Evolutionary conservation across 2,888 invertebrate species (phyloP), one percentile per base, ranked within the genome.

Genomic region (Calameuta filiformis): DNA sequence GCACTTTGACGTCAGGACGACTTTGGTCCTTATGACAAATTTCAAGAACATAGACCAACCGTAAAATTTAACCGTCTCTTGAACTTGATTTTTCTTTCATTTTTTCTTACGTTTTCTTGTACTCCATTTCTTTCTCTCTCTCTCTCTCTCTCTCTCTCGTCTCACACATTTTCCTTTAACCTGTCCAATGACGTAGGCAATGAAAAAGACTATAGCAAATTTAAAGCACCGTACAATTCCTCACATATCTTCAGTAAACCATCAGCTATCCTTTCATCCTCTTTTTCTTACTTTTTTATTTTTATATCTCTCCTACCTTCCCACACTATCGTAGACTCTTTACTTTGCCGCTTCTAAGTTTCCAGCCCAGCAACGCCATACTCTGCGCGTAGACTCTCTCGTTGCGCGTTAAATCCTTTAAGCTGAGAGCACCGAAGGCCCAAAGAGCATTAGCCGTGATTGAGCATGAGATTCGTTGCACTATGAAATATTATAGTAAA

Each of bases 131-230:
- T 31, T 3, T 68, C 73, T 34, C 23, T 75, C 77, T 76, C 56
- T 76, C 71, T 76, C 33, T 73, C 37, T 68, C 75, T 34, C 56
- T 68, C 35, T 77, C 68, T 37, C 71, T 73, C 35, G 11, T 11
- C 68, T 3, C 35, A 3, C 35, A 3, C 69, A 23, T 2, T 56
- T 56, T 15, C 15, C 15, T 1, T 40, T 40, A 40, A 4, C 15
- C 6, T 15, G 2, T 15, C 15, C 15, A 40, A 15, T 40, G 15
- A 40, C 40, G 40, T 15, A 6, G 15, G 15, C 15, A 40, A 15
- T 15, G 40, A 1, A 15, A 15, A 40, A 6, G 12, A 40, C 6
- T 15, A 15, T 15, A 15, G 4, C 6, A 40, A 40, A 40, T 40
- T 15, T 2, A 15, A 40, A 40, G 15, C 15, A 40, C 6, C 15